These are phyloP conservation scores for Biston stratarius DNA, from an alignment of 2,888 invertebrate species.

Conservation along the genomic window DNA sequence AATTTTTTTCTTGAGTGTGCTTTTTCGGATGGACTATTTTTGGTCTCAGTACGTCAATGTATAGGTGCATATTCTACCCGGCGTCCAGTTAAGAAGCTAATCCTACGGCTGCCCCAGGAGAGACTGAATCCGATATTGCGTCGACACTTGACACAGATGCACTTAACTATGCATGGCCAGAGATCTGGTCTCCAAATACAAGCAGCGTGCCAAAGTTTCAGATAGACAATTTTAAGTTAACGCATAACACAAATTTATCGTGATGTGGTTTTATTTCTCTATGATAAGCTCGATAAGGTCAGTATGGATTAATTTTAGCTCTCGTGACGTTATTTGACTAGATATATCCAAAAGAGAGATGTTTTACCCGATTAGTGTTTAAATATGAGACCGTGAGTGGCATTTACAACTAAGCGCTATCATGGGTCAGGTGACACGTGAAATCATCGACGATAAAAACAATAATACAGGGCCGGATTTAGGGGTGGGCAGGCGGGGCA, in stretches of 20 bases:
- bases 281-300: background rate
- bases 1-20: background rate
- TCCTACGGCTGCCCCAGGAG: slow-evolving; percentile 66
- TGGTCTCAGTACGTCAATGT: background rate
- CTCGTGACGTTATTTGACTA: background rate
- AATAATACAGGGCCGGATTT: too few species aligned
- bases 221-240: slow-evolving; percentile 68
- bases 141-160: slow-evolving; percentile 78
- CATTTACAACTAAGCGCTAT: too few species aligned
- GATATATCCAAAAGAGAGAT: too few species aligned
- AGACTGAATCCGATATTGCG: slow-evolving; percentile 72
- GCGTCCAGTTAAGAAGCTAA: slow-evolving; percentile 68
- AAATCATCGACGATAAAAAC: too few species aligned
- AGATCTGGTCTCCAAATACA: slow-evolving; percentile 72
- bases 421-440: too few species aligned
- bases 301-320: background rate
- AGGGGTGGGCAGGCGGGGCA: too few species aligned
- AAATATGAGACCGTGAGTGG: too few species aligned
- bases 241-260: slow-evolving; percentile 27
- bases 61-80: slow-evolving; percentile 24
- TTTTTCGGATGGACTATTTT: too few species aligned
- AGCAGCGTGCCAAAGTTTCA: slow-evolving; percentile 68
- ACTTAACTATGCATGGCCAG: slow-evolving; percentile 83
- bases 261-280: slow-evolving; percentile 17
- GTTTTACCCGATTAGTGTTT: too few species aligned